Percentiles rank a stretch among this genome's conserved stretches.
phyloP scores from a whole-genome alignment of 2,888 invertebrate genomes.

The Meta bourneti region DNA sequence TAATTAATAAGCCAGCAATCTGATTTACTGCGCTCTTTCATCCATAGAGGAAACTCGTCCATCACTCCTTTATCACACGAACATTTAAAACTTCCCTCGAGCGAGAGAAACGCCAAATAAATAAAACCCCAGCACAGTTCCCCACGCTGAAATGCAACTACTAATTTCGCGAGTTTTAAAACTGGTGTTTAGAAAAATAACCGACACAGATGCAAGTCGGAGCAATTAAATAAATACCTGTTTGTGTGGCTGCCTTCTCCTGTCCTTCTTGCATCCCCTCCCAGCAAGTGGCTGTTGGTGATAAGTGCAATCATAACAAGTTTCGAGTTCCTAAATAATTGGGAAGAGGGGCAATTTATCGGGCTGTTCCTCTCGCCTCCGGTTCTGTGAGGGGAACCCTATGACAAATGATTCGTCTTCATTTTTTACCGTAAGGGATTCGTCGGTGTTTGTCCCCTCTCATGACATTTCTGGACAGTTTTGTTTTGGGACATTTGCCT shows the following conservation, averaged over 20 bases:
- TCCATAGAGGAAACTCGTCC: too few relatives aligned
- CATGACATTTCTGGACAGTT: not conserved
- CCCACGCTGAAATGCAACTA: not conserved
- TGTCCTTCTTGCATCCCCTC: not conserved
- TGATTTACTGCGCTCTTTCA: too few relatives aligned
- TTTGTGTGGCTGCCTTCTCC: not conserved
- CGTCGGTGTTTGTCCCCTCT: slow-evolving; percentile 11
- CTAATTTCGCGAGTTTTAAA: slow-evolving; percentile 13
- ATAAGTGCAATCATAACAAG: slow-evolving; percentile 72
- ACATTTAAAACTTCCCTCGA: not conserved
- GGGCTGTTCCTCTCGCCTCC: not conserved
- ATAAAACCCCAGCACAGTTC: too few relatives aligned
- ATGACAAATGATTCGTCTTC: slow-evolving; percentile 51
- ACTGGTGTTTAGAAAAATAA: slow-evolving; percentile 19
- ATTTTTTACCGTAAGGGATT: not conserved
- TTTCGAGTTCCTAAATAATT: slow-evolving; percentile 66
- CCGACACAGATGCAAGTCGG: slow-evolving; percentile 18
- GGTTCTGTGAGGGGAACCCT: not conserved
- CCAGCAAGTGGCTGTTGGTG: slow-evolving; percentile 14
- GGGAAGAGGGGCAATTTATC: slow-evolving; percentile 29
- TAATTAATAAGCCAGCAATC: too few relatives aligned
- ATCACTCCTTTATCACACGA: not conserved
- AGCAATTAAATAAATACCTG: slow-evolving; percentile 50
- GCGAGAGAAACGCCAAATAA: too few relatives aligned
- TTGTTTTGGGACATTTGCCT: too few relatives aligned